Percentiles rank a stretch among this genome's conserved stretches.
Evolutionary conservation across 2,113 vertebrate species (phyloP).

Genomic region (Hipposideros armiger): DNA sequence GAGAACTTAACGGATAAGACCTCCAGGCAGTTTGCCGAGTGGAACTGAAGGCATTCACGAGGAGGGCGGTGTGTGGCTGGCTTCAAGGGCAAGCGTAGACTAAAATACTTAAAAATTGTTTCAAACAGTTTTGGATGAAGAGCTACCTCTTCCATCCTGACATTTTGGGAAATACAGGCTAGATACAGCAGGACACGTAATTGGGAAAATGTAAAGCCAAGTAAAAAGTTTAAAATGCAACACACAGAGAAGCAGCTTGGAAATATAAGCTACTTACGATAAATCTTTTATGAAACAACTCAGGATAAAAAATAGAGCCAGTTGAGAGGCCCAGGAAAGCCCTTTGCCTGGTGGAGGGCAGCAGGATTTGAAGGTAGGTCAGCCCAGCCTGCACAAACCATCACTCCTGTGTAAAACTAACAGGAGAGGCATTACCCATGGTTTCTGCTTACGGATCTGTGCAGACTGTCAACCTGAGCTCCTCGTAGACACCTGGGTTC

Average conservation of each 20-base stretch:
- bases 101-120: background rate
- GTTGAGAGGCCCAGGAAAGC: background rate
- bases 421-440: background rate
- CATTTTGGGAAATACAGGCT: background rate
- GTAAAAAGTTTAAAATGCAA: background rate
- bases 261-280: background rate
- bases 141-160: background rate
- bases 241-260: background rate
- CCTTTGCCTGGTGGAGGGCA: background rate
- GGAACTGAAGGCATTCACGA: background rate
- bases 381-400: background rate
- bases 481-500: background rate
- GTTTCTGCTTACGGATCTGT: background rate
- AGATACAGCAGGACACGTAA: background rate
- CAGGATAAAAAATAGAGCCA: background rate
- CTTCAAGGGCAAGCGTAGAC: background rate
- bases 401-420: background rate
- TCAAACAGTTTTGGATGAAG: background rate
- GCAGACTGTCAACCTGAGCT: background rate
- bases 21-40: too few relatives aligned
- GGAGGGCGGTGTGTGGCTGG: background rate
- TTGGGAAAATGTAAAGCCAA: constrained; percentile 5
- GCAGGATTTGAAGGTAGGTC: background rate
- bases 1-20: background rate
- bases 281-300: background rate